Evolutionary conservation across 2,888 invertebrate genomes (phyloP), one percentile per base, ranked within the genome.

Genomic region (Crepidodera aurea): DNA sequence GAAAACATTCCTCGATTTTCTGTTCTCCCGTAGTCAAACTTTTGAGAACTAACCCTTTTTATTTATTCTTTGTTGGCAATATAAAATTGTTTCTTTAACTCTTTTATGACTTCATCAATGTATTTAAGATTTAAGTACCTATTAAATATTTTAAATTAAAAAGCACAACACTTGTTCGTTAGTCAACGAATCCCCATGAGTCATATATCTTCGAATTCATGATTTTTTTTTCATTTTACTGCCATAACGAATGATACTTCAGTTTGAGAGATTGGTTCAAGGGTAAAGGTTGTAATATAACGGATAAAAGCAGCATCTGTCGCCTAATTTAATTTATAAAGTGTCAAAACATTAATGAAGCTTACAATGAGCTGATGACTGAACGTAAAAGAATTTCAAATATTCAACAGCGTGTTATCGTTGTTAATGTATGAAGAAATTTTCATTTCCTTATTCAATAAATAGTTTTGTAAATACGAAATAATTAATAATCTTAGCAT

Each of bases 281-380:
- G 60, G 48, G 60, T 39, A 60, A 48, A 54, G 34, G 59, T 59
- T 60, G 32, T 48, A 29, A 44, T 42, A 29, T 53, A 48, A 60
- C 25, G 54, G 29, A 53, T 54, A 54, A 53, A 37, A 53, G 29
- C 27, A 51, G 46, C 60, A 60, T 54, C 60, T 60, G 60, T 54
- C 53, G 48, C 19, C 22, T 57, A 57, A 57, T 57, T 57, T 48
- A 60, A 53, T 53, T 46, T 53, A 48, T 44, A 19, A 18, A 39
- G 60, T 60, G 53, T 60, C 53, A 48, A 54, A 60, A 60, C 48
- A 60, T 53, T 54, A 54, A 60, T 40, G 53, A 54, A 39, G 13
- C 60, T 27, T 25, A 40, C 29, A 42, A 54, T 54, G 27, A 40
- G 32, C 16, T 15, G 39, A 57, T 57, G 57, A 57, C 48, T 40